Percentiles rank a stretch among this genome's conserved stretches.
phyloP scores from a whole-genome alignment of 1,140 invertebrate genomes.

The Caenorhabditis tropicalis region DNA sequence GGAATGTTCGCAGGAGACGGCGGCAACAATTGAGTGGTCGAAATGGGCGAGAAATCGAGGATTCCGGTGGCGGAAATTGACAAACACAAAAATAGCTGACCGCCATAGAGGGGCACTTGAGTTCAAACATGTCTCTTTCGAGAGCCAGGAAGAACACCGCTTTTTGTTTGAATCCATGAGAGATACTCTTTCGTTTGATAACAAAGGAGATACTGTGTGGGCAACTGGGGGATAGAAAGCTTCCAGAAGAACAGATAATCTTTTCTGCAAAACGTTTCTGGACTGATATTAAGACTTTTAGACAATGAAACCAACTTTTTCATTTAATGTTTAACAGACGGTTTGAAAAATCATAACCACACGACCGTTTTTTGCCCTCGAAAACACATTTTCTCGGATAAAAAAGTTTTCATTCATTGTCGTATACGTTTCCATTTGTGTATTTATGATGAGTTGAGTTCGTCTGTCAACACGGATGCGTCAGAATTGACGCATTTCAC shows the following conservation, averaged over 20 bases:
- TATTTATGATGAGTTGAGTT: slow-evolving; percentile 43
- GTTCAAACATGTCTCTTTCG: slow-evolving; percentile 30
- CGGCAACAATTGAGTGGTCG: slow-evolving; percentile 38
- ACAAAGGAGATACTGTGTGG: no score
- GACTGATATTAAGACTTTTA: no score
- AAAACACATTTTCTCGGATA: neutral
- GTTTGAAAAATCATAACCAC: no score
- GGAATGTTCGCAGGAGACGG: slow-evolving; percentile 23
- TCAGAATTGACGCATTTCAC: slow-evolving; percentile 2
- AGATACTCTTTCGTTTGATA: neutral
- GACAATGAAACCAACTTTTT: no score
- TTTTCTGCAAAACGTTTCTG: no score
- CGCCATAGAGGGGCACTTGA: slow-evolving; percentile 38
- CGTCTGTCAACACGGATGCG: slow-evolving; percentile 33
- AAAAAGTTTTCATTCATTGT: neutral
- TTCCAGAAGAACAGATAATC: no score
- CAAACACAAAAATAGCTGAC: slow-evolving; percentile 43
- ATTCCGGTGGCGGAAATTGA: slow-evolving; percentile 39
- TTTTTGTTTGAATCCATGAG: slow-evolving; percentile 27
- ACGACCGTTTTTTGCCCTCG: no score
- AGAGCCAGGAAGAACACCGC: slow-evolving; percentile 40
- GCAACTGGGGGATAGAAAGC: no score
- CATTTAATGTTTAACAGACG: no score
- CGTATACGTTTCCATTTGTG: slow-evolving; percentile 28
- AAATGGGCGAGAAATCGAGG: slow-evolving; percentile 43